Conservation (phyloP, 1,140 invertebrate species). For the Venturia canescens region DNA sequence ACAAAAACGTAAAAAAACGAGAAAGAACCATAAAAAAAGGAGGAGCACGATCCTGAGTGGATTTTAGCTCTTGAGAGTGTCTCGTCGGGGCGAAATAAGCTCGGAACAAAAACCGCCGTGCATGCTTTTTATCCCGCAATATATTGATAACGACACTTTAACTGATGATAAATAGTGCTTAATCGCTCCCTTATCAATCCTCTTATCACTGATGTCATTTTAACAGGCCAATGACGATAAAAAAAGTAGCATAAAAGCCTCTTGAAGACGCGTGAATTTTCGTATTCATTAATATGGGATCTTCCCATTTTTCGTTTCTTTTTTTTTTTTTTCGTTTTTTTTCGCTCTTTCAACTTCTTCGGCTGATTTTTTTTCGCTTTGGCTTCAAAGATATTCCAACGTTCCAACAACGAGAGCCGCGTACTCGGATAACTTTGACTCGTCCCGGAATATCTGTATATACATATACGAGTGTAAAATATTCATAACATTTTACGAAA, state of each 20-base stretch:
- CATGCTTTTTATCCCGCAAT: neutral
- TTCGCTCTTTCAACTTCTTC: neutral
- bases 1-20: neutral
- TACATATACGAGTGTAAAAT: conserved; percentile 65
- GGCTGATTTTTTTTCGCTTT: neutral
- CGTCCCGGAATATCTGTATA: neutral
- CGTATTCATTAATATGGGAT: neutral
- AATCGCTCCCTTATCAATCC: conserved; percentile 22
- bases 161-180: conserved; percentile 22
- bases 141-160: conserved; percentile 22
- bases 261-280: conserved; percentile 1
- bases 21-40: neutral
- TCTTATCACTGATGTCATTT: conserved; percentile 14
- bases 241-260: conserved; percentile 8
- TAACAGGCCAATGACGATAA: conserved; percentile 13
- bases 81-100: neutral
- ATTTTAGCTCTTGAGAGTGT: neutral
- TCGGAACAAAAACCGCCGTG: conserved; percentile 13
- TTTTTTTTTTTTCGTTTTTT: neutral
- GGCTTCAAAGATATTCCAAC: neutral
- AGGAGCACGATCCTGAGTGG: neutral
- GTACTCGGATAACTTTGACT: neutral
- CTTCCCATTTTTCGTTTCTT: neutral
- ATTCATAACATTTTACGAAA: conserved; percentile 78
- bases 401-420: neutral